These are phyloP conservation scores for Hepsetus odoe DNA, from an alignment of 2,113 vertebrate species.

Conservation along the genomic window DNA sequence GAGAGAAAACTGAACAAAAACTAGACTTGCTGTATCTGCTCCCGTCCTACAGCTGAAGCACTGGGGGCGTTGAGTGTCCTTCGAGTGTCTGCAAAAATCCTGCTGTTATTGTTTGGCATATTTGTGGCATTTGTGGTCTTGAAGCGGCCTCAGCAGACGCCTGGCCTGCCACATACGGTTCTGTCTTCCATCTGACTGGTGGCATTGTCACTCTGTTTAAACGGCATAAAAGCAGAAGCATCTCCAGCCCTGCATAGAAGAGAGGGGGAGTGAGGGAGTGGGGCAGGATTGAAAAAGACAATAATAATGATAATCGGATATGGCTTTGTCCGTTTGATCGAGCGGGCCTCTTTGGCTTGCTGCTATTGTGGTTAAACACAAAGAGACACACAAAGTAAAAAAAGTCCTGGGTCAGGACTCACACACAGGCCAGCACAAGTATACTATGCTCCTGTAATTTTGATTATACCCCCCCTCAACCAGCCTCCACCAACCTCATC, in stretches of 20 bases:
- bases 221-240: conserved; percentile 33
- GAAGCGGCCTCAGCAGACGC: conserved; percentile 60
- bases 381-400: conserved; percentile 53
- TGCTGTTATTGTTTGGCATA: conserved; percentile 44
- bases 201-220: conserved; percentile 63
- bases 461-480: conserved; percentile 11
- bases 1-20: background rate
- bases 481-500: background rate
- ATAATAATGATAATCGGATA: conserved; percentile 79
- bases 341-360: conserved; percentile 67
- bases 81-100: conserved; percentile 34
- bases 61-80: conserved; percentile 27
- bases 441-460: conserved; percentile 39
- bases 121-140: conserved; percentile 60
- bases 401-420: conserved; percentile 30
- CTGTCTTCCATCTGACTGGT: conserved; percentile 64
- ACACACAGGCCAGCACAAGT: conserved; percentile 20
- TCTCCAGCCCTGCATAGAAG: background rate
- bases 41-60: conserved; percentile 2
- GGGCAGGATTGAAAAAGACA: conserved; percentile 67
- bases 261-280: conserved; percentile 27
- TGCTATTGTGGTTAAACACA: conserved; percentile 61
- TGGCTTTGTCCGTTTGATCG: conserved; percentile 74
- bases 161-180: conserved; percentile 60
- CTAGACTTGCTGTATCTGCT: background rate